Evolutionary conservation across 2,888 invertebrate species (phyloP).

Genomic region (Palloptera scutellata): DNA sequence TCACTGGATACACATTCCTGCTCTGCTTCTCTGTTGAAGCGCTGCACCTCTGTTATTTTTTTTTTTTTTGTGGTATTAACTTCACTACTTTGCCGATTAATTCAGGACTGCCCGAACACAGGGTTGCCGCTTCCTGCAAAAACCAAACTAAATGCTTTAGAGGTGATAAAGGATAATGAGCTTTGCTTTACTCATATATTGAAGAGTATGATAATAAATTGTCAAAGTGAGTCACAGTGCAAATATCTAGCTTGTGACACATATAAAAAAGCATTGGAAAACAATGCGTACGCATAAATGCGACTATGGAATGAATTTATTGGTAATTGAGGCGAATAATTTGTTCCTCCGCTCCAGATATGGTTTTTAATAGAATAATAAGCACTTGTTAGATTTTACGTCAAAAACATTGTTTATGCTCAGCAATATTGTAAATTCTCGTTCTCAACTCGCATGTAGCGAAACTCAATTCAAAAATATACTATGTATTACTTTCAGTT

Average conservation of each 20-base stretch:
- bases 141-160: neutral
- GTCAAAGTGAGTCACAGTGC: constrained; percentile 35
- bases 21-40: constrained; percentile 25
- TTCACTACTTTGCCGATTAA: constrained; percentile 15
- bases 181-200: constrained; percentile 24
- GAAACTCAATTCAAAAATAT: too few relatives aligned
- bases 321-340: too few relatives aligned
- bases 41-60: constrained; percentile 36
- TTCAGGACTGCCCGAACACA: neutral
- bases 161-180: constrained; percentile 4
- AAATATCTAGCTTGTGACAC: constrained; percentile 34
- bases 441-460: too few relatives aligned
- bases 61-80: constrained; percentile 22
- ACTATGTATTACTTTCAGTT: too few relatives aligned
- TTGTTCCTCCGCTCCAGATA: too few relatives aligned
- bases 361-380: too few relatives aligned
- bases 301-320: too few relatives aligned
- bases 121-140: neutral
- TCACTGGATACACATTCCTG: constrained; percentile 40
- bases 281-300: too few relatives aligned
- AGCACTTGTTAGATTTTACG: too few relatives aligned
- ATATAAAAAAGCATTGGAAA: neutral
- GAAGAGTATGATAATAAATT: constrained; percentile 21
- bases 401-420: too few relatives aligned
- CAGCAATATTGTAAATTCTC: too few relatives aligned